A percentile compares a stretch with the other conserved stretches of the same genome.
Conservation (phyloP, 2,888 invertebrate species). For the Megastigmus dorsalis region DNA sequence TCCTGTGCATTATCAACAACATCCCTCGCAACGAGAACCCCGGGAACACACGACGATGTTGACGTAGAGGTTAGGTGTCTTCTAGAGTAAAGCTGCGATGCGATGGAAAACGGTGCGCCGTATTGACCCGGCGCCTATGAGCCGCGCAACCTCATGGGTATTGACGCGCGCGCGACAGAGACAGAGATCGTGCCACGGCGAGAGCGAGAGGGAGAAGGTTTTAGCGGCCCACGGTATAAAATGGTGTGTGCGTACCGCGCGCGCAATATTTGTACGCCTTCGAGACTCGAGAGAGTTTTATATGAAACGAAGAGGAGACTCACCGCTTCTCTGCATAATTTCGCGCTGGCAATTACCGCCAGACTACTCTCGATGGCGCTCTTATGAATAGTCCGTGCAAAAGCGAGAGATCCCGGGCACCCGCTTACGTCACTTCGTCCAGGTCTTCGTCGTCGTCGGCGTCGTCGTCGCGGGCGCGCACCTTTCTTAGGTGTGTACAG, state of each 20-base stretch:
- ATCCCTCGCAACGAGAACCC: background rate
- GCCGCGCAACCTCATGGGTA: background rate
- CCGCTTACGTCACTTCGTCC: background rate
- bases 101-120: background rate
- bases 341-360: background rate
- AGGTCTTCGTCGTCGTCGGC: background rate
- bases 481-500: no score
- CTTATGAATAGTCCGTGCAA: no score
- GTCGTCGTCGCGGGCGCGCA: background rate
- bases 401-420: no score
- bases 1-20: slow-evolving; percentile 15
- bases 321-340: slow-evolving; percentile 34
- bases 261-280: background rate
- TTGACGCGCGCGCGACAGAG: slow-evolving; percentile 8
- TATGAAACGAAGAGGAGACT: no score
- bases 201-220: no score
- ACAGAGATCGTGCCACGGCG: background rate
- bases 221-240: no score
- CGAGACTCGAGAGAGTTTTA: no score
- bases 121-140: background rate
- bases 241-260: no score
- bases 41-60: background rate
- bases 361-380: no score
- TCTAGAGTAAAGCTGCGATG: no score
- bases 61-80: slow-evolving; percentile 17